Evolutionary conservation across 2,888 invertebrate species (phyloP).

Genomic region (Hydroisotoma schaefferi): DNA sequence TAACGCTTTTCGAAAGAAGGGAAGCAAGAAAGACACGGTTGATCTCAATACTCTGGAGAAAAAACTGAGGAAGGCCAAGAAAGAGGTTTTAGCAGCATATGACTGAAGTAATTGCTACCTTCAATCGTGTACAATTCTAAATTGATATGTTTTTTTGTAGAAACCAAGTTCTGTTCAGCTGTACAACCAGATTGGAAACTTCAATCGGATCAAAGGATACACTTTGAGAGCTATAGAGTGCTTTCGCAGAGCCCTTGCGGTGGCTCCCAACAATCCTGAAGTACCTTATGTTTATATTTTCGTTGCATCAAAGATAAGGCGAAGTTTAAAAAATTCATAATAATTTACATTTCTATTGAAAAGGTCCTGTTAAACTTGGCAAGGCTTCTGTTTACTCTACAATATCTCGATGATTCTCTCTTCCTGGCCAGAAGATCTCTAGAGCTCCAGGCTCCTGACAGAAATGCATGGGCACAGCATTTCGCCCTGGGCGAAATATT

Average conservation of each 20-base stretch:
- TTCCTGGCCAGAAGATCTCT: slow-evolving; percentile 72
- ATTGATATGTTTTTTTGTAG: no score
- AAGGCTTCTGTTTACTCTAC: slow-evolving; percentile 76
- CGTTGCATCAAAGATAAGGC: not conserved
- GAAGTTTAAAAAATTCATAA: not conserved
- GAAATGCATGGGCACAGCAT: slow-evolving; percentile 86
- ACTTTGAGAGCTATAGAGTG: slow-evolving; percentile 83
- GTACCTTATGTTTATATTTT: slow-evolving; percentile 50
- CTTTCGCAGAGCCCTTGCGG: slow-evolving; percentile 77
- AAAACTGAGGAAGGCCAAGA: slow-evolving; percentile 71
- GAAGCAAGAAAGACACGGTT: slow-evolving; percentile 61
- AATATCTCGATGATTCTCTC: slow-evolving; percentile 85
- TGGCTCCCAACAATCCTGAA: slow-evolving; percentile 82
- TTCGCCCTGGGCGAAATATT: slow-evolving; percentile 88
- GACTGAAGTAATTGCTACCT: not conserved
- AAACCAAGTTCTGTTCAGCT: slow-evolving; percentile 24
- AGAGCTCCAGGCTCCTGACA: slow-evolving; percentile 77
- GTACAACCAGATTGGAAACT: slow-evolving; percentile 87
- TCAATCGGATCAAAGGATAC: slow-evolving; percentile 81
- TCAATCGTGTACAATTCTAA: not conserved
- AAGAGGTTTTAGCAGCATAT: slow-evolving; percentile 57
- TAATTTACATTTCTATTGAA: not conserved
- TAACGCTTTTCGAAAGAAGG: slow-evolving; percentile 68
- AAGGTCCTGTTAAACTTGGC: slow-evolving; percentile 76
- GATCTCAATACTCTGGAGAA: slow-evolving; percentile 72